Conservation (phyloP, 2,113 vertebrate species). For the Reinhardtius hippoglossoides region DNA sequence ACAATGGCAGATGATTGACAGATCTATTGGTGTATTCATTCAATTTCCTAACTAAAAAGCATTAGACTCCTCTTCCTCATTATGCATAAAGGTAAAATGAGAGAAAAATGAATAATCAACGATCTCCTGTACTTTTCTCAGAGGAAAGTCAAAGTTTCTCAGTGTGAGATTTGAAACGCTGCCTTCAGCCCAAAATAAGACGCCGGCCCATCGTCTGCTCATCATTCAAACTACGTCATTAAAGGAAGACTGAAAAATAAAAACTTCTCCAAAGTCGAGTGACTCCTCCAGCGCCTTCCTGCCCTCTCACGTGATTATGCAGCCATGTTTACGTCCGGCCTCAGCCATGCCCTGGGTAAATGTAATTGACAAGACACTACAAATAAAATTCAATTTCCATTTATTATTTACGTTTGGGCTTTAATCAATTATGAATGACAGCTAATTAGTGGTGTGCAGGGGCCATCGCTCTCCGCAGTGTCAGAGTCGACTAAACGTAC, state of each 20-base stretch:
- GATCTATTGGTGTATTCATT: not conserved
- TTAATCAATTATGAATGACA: constrained; percentile 81
- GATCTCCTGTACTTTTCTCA: not conserved
- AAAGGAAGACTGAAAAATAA: not conserved
- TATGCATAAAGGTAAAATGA: not conserved
- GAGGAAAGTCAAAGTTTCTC: constrained; percentile 1
- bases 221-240: constrained; percentile 4
- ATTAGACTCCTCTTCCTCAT: not conserved
- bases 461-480: constrained; percentile 62
- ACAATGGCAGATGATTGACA: not conserved
- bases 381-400: constrained; percentile 76
- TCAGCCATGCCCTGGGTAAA: constrained; percentile 39
- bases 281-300: constrained; percentile 30
- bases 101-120: too few relatives aligned
- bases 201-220: not conserved
- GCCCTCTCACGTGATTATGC: constrained; percentile 49
- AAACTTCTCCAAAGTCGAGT: constrained; percentile 4
- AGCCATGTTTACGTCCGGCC: constrained; percentile 57
- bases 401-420: constrained; percentile 75
- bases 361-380: constrained; percentile 57
- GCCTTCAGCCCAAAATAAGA: constrained; percentile 13
- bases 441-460: constrained; percentile 72
- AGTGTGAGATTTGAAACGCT: constrained; percentile 22
- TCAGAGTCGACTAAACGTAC: constrained; percentile 62
- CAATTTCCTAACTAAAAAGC: not conserved